Evolutionary conservation across 2,888 invertebrate species (phyloP), one percentile per base, ranked within the genome.

Genomic region (Dynastes tityus): DNA sequence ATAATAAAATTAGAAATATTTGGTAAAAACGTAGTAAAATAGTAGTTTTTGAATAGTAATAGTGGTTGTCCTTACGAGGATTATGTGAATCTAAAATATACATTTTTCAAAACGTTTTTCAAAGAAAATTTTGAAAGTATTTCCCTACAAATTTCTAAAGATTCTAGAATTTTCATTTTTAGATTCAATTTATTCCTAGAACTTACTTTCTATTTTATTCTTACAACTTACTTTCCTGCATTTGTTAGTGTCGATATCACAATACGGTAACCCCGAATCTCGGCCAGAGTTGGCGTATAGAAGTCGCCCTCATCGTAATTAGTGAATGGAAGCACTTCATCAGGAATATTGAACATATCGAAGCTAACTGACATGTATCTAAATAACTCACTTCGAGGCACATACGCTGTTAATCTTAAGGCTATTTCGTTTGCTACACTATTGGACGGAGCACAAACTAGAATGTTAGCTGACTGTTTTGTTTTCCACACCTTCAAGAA

Each of bases 391-490:
- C 74, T 82, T 53, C 81, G 83, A 32, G 83, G 85, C 78, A 89
- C 82, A 71, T 82, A 80, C 49, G 86, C 80, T 2, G 88, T 82
- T 49, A 92, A 85, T 80, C 91, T 87, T 80, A 87, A 83, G 0
- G 92, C 90, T 71, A 95, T 89, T 83, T 93, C 91, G 87, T 95
- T 93, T 45, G 93, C 93, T 22, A 94, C 94, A 80, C 92, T 90
- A 87, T 95, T 95, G 4, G 94, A 94, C 0, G 93, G 92, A 2
- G 94, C 90, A 82, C 93, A 91, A 11, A 93, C 90, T 49, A 95
- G 87, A 78, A 94, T 90, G 79, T 88, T 88, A 3, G 88, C 86
- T 0, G 86, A 82, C 0, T 87, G 85, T 51, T 88, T 85, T 61
- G 81, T 81, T 73, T 80, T 81, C 80, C 85, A 84, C 78, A 87